Percentiles rank a stretch among this genome's conserved stretches.
Conservation (phyloP, 2,113 vertebrate genomes). For the Paraplagusia blochii region DNA sequence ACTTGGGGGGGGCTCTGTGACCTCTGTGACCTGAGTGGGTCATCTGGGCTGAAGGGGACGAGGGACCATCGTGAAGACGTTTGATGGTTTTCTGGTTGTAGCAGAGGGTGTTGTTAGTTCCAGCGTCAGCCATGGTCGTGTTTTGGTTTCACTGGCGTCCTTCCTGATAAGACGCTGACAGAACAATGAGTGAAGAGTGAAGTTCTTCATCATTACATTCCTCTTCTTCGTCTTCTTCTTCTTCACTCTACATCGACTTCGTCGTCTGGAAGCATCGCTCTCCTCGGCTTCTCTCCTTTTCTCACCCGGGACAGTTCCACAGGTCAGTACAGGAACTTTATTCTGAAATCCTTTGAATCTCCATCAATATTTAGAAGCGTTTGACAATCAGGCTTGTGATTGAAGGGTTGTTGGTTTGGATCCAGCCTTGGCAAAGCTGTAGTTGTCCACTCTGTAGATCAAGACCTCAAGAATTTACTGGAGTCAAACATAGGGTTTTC, state of each 20-base stretch:
- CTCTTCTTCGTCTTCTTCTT: constrained; percentile 8
- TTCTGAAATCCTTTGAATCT: background rate
- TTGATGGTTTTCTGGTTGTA: background rate
- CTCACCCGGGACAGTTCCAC: constrained; percentile 4
- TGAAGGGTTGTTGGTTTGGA: too few species aligned
- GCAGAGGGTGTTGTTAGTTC: background rate
- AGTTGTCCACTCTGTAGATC: too few species aligned
- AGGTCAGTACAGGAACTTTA: constrained; percentile 45
- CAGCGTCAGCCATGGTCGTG: constrained; percentile 16
- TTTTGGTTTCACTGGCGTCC: constrained; percentile 54
- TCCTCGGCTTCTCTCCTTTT: constrained; percentile 10
- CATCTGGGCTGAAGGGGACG: too few species aligned
- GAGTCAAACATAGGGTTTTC: too few species aligned
- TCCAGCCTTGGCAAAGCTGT: too few species aligned
- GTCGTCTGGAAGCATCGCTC: background rate
- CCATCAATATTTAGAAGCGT: background rate
- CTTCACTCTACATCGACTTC: constrained; percentile 11
- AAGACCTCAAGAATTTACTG: too few species aligned
- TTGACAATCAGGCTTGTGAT: too few species aligned
- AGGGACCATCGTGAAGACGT: too few species aligned
- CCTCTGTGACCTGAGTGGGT: too few species aligned
- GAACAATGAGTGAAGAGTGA: constrained; percentile 19
- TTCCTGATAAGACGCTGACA: constrained; percentile 46
- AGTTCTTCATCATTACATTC: background rate
- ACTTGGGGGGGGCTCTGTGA: too few species aligned